Percentiles rank a stretch among this genome's conserved stretches.
phyloP scores from a whole-genome alignment of 2,113 vertebrate genomes.

The Burhinus oedicnemus region DNA sequence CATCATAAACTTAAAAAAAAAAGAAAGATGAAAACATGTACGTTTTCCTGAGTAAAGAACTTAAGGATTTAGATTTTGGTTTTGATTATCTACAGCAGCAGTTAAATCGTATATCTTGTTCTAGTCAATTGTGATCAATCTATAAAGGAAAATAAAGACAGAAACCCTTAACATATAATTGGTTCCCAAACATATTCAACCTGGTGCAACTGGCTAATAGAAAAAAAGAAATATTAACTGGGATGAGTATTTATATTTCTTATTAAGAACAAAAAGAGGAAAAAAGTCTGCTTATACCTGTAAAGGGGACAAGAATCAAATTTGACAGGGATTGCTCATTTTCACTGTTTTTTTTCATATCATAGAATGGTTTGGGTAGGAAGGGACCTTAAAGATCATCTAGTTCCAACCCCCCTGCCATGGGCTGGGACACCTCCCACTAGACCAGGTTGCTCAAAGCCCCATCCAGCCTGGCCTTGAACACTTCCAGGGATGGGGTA shows the following conservation, averaged over 20 bases:
- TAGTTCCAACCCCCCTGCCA: too few relatives aligned
- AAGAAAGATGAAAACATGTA: neutral
- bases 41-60: neutral
- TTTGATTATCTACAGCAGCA: neutral
- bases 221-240: neutral
- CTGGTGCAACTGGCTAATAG: neutral
- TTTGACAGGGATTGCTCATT: neutral
- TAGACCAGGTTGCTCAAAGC: neutral
- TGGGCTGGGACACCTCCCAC: neutral
- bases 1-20: neutral
- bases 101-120: neutral
- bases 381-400: too few relatives aligned
- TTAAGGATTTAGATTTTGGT: neutral
- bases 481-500: neutral
- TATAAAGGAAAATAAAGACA: neutral
- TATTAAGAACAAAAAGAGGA: neutral
- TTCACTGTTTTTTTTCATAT: neutral
- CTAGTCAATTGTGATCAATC: neutral
- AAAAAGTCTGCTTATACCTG: neutral
- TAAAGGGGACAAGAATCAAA: neutral
- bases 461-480: neutral
- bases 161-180: neutral
- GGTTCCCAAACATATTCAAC: neutral
- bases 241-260: neutral
- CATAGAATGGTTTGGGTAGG: too few relatives aligned